Conservation (phyloP, 2,113 vertebrate genomes). For the Chaetura pelagica region DNA sequence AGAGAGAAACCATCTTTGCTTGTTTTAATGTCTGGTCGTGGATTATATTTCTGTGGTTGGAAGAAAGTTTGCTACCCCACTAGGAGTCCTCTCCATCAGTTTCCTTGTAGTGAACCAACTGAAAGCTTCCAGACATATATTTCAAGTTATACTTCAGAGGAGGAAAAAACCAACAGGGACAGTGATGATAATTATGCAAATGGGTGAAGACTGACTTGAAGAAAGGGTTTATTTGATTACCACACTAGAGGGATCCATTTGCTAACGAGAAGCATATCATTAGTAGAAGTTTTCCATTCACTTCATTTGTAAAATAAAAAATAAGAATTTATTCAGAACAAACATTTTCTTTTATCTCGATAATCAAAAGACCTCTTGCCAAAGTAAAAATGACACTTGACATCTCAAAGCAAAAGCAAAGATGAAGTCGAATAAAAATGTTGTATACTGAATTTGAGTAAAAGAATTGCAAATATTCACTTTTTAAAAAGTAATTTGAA, state of each 20-base stretch:
- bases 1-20: not conserved
- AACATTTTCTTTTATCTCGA: slow-evolving; percentile 50
- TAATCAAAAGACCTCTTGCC: slow-evolving; percentile 51
- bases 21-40: not conserved
- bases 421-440: not conserved
- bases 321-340: slow-evolving; percentile 45
- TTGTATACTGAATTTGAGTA: not conserved
- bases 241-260: not conserved
- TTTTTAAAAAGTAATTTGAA: not conserved
- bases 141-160: slow-evolving; percentile 18
- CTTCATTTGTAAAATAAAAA: slow-evolving; percentile 49
- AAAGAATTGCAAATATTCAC: not conserved
- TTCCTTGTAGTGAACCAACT: not conserved
- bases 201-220: not conserved
- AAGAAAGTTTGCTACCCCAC: not conserved
- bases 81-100: not conserved
- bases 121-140: not conserved
- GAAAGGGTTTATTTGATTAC: slow-evolving; percentile 29
- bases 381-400: slow-evolving; percentile 55
- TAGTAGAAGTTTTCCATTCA: slow-evolving; percentile 21
- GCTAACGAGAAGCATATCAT: slow-evolving; percentile 12
- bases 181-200: slow-evolving; percentile 56
- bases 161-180: not conserved
- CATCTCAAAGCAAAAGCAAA: slow-evolving; percentile 37
- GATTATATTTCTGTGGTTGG: not conserved